Evolutionary conservation across 2,113 vertebrate species (phyloP).

Genomic region (Gobio gobio): DNA sequence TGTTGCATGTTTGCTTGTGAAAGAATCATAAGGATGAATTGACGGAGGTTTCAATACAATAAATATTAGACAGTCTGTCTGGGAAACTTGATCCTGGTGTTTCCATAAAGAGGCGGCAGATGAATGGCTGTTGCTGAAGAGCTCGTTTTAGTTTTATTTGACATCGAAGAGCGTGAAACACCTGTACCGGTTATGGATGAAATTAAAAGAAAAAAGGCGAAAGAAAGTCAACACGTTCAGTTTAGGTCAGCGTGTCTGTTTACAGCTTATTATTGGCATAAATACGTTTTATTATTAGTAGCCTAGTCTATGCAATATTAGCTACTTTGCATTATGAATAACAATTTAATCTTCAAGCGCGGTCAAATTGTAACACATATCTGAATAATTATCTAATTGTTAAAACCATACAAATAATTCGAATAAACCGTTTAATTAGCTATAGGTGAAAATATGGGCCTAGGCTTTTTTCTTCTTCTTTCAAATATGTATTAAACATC

Average conservation of each 20-base stretch:
- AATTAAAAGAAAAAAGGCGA: background rate
- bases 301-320: no score
- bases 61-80: slow-evolving; percentile 12
- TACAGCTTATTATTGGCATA: background rate
- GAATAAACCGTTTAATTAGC: background rate
- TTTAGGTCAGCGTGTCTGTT: background rate
- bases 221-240: background rate
- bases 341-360: background rate
- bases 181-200: background rate
- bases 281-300: no score
- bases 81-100: slow-evolving; percentile 1
- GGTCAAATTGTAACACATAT: background rate
- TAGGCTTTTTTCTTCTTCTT: background rate
- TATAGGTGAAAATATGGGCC: background rate
- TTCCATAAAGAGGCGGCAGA: slow-evolving; percentile 4
- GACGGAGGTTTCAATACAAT: background rate
- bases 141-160: slow-evolving; percentile 27
- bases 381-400: background rate
- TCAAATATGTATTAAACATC: background rate
- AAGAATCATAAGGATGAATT: background rate
- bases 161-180: slow-evolving; percentile 16
- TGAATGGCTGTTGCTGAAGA: slow-evolving; percentile 6
- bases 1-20: background rate
- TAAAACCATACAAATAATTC: background rate
- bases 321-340: no score